These are phyloP conservation scores for Actinia equina DNA, from an alignment of 64 coral and sea anemone species.

Conservation along the genomic window DNA sequence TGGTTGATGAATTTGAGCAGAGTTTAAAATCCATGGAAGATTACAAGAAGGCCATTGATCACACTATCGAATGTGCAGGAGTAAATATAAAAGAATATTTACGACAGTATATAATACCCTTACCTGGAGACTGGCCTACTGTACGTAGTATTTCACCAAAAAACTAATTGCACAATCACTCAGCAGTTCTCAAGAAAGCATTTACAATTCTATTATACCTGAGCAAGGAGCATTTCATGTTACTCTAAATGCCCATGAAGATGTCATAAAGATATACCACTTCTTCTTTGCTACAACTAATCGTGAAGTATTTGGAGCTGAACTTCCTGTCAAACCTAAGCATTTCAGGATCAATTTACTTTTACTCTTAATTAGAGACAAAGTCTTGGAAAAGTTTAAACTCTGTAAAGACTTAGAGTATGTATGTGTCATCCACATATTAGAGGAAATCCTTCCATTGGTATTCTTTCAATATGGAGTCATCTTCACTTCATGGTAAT, in stretches of 20 bases:
- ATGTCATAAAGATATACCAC: slow-evolving; percentile 9
- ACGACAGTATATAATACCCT: not conserved
- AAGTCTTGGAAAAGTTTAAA: slow-evolving; percentile 31
- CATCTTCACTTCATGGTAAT: slow-evolving; percentile 53
- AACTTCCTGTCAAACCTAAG: slow-evolving; percentile 33
- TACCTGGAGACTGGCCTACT: slow-evolving; percentile 43
- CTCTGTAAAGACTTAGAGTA: slow-evolving; percentile 26
- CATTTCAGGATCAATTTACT: not conserved
- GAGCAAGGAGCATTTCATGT: slow-evolving; percentile 42
- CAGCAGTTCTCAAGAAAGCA: not conserved
- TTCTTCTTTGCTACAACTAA: slow-evolving; percentile 29
- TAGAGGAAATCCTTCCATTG: slow-evolving; percentile 31
- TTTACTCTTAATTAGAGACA: slow-evolving; percentile 14
- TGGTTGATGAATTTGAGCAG: slow-evolving; percentile 43
- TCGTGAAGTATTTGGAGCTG: slow-evolving; percentile 26
- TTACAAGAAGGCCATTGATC: slow-evolving; percentile 40
- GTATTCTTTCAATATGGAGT: slow-evolving; percentile 57
- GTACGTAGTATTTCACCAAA: slow-evolving; percentile 2
- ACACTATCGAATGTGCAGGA: slow-evolving; percentile 16
- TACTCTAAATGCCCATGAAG: slow-evolving; percentile 19
- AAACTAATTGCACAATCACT: slow-evolving; percentile 22
- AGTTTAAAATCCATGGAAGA: slow-evolving; percentile 32
- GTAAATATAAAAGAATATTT: slow-evolving; percentile 19
- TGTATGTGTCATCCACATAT: not conserved
- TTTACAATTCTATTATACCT: slow-evolving; percentile 26